Base-by-base conservation (phyloP, 2,797 vertebrate genomes). In the Molothrus ater region DNA sequence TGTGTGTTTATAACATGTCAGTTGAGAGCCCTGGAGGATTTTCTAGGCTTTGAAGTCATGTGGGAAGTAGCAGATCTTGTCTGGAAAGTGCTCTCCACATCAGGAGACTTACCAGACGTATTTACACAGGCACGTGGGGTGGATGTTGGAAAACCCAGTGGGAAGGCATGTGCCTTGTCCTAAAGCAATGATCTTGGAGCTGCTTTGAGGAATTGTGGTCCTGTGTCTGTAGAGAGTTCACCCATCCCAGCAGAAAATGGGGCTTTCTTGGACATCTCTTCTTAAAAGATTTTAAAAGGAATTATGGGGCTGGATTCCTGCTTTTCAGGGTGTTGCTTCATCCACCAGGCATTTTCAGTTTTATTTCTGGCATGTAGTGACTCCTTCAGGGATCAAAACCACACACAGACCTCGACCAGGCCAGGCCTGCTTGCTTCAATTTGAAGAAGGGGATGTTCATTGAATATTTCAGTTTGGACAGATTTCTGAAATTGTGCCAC, bases 61-160 rank as follows among this genome's bases (percentile, higher is more conserved):
- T 82, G 84, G 74, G 56, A 94, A 93, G 86, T n/a, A 80, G 71
- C 47, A 93, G 80, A 92, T 89, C 78, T 92, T 90, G 91, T 65
- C 83, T 90, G 70, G 57, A 86, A 80, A 91, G 56, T 22, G 4
- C 56, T 66, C 36, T 60, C 25, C 64, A 32, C 78, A 76, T 85
- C 74, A 83, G 66, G 91, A 93, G 74, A 26, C 53, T 72, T 50
- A 61, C 19, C 42, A 53, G 51, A 69, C 57, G 0, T 36, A 34
- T 59, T 83, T 68, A 59, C 10, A 9, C 3, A 24, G 31, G 14
- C 34, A 34, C 1, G 0, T 56, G 31, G 59, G 34, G 57, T 43
- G 40, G 48, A 45, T n/a, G 31, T 60, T 64, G 81, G 78, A 93
- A 69, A 60, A 70, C 5, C 21, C 60, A n/a, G 43, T 12, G 36